phyloP scores from a whole-genome alignment of 1,140 invertebrate species.

The Lucilia cuprina region DNA sequence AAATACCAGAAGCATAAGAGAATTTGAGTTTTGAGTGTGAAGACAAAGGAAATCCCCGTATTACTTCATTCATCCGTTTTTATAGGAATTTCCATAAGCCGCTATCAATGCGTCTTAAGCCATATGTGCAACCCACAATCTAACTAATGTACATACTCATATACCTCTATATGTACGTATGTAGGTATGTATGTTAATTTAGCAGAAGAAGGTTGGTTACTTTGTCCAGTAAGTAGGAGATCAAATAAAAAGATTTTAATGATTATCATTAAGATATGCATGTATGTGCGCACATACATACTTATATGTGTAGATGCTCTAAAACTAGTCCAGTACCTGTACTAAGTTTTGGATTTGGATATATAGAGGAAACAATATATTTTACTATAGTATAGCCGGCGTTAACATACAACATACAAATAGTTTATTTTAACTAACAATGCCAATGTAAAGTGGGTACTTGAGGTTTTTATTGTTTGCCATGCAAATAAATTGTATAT shows the following conservation, averaged over 20 bases:
- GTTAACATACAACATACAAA: constrained; percentile 10
- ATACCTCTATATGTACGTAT: background rate
- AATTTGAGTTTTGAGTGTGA: background rate
- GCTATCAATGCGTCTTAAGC: background rate
- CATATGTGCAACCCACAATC: too few species aligned
- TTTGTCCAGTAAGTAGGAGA: background rate
- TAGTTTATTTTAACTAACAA: background rate
- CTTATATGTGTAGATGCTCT: background rate
- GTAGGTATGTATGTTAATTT: background rate
- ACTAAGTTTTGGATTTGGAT: background rate
- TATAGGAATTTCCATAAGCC: background rate
- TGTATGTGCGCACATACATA: too few species aligned
- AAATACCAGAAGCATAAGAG: background rate
- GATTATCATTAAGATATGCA: background rate
- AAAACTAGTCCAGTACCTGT: background rate
- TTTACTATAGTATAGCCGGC: background rate
- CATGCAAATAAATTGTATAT: constrained; percentile 15
- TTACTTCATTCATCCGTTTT: background rate
- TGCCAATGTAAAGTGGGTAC: constrained; percentile 23
- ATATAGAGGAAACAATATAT: background rate
- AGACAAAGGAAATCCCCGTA: background rate
- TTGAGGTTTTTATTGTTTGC: constrained; percentile 31
- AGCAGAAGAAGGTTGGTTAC: background rate
- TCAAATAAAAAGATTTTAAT: background rate
- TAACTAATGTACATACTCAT: too few species aligned